Percentiles rank a stretch among this genome's conserved stretches.
Conservation (phyloP, 2,888 invertebrate genomes). For the Lithosia quadra region DNA sequence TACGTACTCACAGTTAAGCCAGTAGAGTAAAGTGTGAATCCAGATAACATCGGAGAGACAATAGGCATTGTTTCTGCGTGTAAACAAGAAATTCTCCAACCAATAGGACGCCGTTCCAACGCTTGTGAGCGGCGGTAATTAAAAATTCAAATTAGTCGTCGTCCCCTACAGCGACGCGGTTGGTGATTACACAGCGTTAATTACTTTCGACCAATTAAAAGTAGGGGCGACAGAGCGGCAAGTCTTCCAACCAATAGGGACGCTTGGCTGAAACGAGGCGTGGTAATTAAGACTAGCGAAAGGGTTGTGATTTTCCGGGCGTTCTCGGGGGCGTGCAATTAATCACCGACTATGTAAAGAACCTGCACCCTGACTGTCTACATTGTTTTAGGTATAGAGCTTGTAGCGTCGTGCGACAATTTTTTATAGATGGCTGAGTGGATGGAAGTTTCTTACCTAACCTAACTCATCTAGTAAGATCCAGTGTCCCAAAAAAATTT, state of each 20-base stretch:
- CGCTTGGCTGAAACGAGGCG: conserved; percentile 80
- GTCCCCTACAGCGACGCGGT: conserved; percentile 78
- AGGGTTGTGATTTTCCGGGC: conserved; percentile 86
- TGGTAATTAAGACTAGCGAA: conserved; percentile 84
- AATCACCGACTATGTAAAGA: conserved; percentile 71
- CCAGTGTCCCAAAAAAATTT: no score
- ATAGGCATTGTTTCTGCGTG: conserved; percentile 73
- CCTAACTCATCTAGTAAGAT: not conserved
- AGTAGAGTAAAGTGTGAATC: conserved; percentile 47
- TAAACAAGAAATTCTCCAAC: conserved; percentile 66
- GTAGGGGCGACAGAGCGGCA: conserved; percentile 72
- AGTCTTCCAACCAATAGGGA: conserved; percentile 71
- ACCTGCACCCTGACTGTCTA: conserved; percentile 60
- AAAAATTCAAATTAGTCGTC: conserved; percentile 85
- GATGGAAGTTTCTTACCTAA: no score
- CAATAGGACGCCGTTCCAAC: conserved; percentile 67
- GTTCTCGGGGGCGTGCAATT: conserved; percentile 75
- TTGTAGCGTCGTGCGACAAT: conserved; percentile 7
- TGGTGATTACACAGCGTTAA: conserved; percentile 84
- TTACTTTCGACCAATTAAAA: conserved; percentile 85
- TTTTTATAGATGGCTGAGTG: no score
- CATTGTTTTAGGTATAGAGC: conserved; percentile 50
- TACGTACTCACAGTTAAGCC: conserved; percentile 34
- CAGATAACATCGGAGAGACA: conserved; percentile 64
- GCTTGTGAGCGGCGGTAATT: conserved; percentile 70